Percentiles rank a stretch among this genome's conserved stretches.
Conservation (phyloP, 2,888 invertebrate genomes). For the Ichneumoninae sp. region DNA sequence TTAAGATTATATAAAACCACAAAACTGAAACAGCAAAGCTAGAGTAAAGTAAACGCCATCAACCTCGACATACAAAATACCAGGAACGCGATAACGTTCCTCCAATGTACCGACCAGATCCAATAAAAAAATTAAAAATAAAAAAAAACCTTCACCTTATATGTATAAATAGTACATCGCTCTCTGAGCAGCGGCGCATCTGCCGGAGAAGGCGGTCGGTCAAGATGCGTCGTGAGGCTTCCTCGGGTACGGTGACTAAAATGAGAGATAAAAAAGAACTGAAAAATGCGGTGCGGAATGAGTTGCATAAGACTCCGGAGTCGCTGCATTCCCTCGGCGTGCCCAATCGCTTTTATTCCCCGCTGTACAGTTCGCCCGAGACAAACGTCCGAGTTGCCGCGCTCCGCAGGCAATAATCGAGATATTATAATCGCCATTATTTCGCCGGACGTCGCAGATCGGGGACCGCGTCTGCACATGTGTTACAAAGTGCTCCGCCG, state of each 20-base stretch:
- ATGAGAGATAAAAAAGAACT: constrained; percentile 10
- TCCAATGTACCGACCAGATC: neutral
- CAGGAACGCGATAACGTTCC: neutral
- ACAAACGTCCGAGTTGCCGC: neutral
- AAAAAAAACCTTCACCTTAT: neutral
- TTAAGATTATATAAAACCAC: neutral
- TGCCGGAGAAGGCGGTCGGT: constrained; percentile 36
- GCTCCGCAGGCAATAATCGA: neutral
- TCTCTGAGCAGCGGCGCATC: neutral
- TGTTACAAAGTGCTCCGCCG: too few relatives aligned
- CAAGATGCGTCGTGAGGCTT: constrained; percentile 58
- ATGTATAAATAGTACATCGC: neutral
- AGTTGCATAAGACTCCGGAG: constrained; percentile 50
- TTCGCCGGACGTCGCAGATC: too few relatives aligned
- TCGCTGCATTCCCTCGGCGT: constrained; percentile 8
- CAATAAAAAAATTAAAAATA: neutral
- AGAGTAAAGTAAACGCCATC: neutral
- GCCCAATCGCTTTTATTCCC: neutral
- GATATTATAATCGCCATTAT: too few relatives aligned
- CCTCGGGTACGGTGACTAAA: constrained; percentile 19
- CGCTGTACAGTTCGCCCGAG: neutral
- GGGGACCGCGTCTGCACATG: too few relatives aligned
- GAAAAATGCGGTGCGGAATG: constrained; percentile 19
- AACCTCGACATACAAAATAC: neutral
- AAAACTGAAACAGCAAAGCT: too few relatives aligned